These are phyloP conservation scores for cattle (Bos taurus) DNA, from an alignment of 2,113 vertebrate genomes.

Conservation along the genomic window DNA sequence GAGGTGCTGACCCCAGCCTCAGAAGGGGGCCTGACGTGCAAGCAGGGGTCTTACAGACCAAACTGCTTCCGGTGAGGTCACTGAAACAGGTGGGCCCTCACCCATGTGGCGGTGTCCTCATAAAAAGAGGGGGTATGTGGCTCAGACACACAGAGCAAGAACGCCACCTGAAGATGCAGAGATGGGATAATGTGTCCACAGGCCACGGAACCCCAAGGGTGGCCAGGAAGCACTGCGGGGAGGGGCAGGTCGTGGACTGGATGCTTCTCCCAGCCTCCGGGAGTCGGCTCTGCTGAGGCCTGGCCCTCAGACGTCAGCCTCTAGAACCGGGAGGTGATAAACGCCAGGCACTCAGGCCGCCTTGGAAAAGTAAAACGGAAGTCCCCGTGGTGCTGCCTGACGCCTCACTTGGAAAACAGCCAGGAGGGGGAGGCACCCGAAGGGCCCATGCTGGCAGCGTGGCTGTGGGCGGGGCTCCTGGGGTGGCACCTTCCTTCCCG, in stretches of 20 bases:
- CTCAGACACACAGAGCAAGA: background rate
- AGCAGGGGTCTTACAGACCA: background rate
- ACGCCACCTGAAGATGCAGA: background rate
- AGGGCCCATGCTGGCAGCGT: rapidly evolving
- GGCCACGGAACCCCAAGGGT: background rate
- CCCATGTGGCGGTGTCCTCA: background rate
- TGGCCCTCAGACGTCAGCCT: background rate
- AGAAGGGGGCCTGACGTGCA: background rate
- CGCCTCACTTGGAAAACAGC: background rate
- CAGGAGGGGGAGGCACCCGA: rapidly evolving
- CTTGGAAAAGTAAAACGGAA: background rate
- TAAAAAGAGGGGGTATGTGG: background rate
- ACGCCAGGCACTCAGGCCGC: background rate
- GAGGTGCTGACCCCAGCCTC: background rate
- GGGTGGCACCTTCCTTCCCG: rapidly evolving
- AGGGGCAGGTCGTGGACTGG: rapidly evolving
- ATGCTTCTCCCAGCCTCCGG: background rate
- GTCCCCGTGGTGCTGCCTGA: rapidly evolving
- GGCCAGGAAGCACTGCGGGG: background rate
- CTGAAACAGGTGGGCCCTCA: background rate
- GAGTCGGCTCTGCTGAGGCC: background rate
- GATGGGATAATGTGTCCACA: rapidly evolving
- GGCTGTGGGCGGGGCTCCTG: rapidly evolving
- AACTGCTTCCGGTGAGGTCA: too few species aligned
- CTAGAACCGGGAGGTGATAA: background rate